Conservation (phyloP, 2,888 invertebrate genomes). For the Plebejus anna region DNA sequence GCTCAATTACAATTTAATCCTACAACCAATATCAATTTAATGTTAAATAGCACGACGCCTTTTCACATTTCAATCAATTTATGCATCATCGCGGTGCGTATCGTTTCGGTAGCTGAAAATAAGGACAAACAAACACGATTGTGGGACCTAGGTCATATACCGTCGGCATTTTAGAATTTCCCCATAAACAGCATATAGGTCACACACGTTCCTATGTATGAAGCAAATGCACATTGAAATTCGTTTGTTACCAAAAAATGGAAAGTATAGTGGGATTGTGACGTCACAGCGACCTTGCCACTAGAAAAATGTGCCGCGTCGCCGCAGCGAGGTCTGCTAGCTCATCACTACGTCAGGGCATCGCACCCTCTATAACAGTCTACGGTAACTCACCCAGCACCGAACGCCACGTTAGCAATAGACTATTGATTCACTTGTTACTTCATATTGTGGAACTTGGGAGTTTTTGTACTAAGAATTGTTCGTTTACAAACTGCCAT, state of each 20-base stretch:
- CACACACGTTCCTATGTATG: background rate
- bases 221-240: slow-evolving; percentile 26
- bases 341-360: slow-evolving; percentile 63
- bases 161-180: background rate
- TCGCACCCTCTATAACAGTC: slow-evolving; percentile 39
- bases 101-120: background rate
- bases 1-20: too few relatives aligned
- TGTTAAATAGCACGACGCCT: background rate
- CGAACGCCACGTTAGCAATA: slow-evolving; percentile 28
- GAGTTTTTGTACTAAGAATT: background rate
- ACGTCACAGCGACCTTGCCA: slow-evolving; percentile 77
- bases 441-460: background rate
- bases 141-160: background rate
- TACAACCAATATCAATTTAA: too few relatives aligned
- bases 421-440: slow-evolving; percentile 17
- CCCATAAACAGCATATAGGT: background rate
- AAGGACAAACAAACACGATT: background rate
- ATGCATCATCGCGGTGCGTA: background rate
- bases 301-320: slow-evolving; percentile 80
- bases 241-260: slow-evolving; percentile 50
- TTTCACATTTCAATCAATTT: background rate
- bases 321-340: slow-evolving; percentile 60
- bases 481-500: background rate
- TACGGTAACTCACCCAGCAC: slow-evolving; percentile 32
- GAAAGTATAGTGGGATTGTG: slow-evolving; percentile 66